Evolutionary conservation across 2,797 vertebrate genomes (phyloP).

Genomic region (Danio tinwini): DNA sequence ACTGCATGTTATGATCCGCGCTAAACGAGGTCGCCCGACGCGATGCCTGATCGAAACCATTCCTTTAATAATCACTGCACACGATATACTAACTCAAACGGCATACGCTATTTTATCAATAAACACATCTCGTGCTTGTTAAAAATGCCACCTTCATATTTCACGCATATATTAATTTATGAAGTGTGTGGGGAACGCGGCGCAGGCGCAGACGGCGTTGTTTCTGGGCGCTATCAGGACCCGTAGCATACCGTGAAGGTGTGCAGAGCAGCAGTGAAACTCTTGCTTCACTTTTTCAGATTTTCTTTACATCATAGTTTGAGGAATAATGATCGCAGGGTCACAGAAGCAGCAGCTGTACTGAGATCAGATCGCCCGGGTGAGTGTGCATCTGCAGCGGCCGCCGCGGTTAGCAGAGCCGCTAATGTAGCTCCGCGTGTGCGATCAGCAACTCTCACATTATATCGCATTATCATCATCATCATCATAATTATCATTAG

Average conservation of each 20-base stretch:
- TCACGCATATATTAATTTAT: neutral
- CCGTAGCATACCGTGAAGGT: conserved; percentile 60
- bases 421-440: conserved; percentile 46
- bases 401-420: conserved; percentile 53
- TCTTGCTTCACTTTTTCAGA: conserved; percentile 39
- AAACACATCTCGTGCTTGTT: no score
- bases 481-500: no score
- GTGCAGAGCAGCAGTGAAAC: conserved; percentile 63
- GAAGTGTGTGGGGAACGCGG: conserved; percentile 31
- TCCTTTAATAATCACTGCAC: neutral
- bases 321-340: conserved; percentile 73
- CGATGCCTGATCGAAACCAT: neutral
- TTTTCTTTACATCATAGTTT: no score
- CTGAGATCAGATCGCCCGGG: conserved; percentile 71
- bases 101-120: neutral
- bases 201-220: conserved; percentile 32
- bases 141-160: neutral
- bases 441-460: no score
- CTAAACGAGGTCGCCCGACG: neutral
- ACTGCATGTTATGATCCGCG: conserved; percentile 5
- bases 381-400: conserved; percentile 64
- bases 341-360: conserved; percentile 63
- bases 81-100: neutral
- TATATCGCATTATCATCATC: no score
- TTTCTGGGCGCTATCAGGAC: conserved; percentile 56